Base-by-base conservation (phyloP, 2,797 vertebrate species). In the Cephalopachus bancanus region DNA sequence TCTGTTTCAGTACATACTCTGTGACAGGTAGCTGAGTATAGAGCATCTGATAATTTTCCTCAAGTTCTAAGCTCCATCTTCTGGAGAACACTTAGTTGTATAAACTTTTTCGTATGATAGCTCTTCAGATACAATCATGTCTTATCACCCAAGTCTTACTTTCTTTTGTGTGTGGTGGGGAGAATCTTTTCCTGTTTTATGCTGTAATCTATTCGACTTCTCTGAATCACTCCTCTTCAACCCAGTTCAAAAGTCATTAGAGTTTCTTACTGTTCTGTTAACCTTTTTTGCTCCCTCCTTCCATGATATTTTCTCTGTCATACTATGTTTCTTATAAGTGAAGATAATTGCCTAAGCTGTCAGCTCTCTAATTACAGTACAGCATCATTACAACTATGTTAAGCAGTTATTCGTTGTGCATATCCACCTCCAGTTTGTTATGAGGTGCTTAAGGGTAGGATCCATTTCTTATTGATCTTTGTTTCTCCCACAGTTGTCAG, bases 381-480 rank as follows among this genome's bases (percentile, higher is more conserved):
- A 89, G 59, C 9, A 28, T 95, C 93, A 97, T 97, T 96, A 97
- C 62, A 97, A 87, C 60, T 33, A 89, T 55, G 65, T 72, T 80
- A 96, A 96, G 55, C 37, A 97, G 83, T 97, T 95, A 93, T 90
- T 97, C 95, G 80, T 83, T 80, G 65, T 94, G 14, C 57, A 5
- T 88, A 84, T 86, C 65, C 65, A 79, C 88, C 78, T 93, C 53
- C 94, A 53, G 69, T 93, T 97, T 93, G 92, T 37, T 87, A 57
- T 84, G 91, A 95, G 83, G 57, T 93, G n/a, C 51, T 94, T 89
- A 89, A 86, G 60, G 72, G 30, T 67, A 89, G 53, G 57, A 65
- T 30, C 30, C 14, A 55, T 64, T 33, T 91, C 65, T 94, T 91
- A 87, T 4, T 88, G 83, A 93, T 96, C 12, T 49, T 76, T 94